Evolutionary conservation across 2,797 vertebrate genomes (phyloP).

Genomic region (Phrynocephalus guinanensis): DNA sequence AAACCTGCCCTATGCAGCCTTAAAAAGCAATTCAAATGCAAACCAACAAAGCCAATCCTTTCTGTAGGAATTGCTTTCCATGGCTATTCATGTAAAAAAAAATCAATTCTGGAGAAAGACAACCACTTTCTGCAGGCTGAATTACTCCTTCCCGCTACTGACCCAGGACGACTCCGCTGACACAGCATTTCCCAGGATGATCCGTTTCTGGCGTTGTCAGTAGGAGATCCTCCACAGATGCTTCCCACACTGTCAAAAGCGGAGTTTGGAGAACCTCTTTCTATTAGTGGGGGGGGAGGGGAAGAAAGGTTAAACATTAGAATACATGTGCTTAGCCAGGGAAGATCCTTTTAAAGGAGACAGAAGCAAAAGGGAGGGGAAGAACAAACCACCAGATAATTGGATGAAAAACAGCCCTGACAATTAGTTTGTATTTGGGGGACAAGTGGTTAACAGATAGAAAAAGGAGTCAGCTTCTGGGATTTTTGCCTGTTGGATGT

Average conservation of each 20-base stretch:
- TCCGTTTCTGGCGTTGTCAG: constrained; percentile 80
- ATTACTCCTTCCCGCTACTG: constrained; percentile 29
- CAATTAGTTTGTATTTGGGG: no score
- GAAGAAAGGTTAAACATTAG: constrained; percentile 42
- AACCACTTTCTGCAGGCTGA: no score
- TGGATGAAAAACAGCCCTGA: no score
- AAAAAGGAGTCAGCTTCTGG: no score
- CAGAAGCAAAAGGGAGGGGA: neutral
- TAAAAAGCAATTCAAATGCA: neutral
- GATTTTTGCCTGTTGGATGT: neutral
- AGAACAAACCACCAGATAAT: neutral
- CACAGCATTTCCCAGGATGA: constrained; percentile 80
- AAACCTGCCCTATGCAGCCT: neutral
- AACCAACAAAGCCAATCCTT: neutral
- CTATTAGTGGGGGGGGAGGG: constrained; percentile 76
- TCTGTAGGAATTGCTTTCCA: neutral
- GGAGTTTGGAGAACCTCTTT: constrained; percentile 88
- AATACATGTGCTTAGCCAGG: neutral
- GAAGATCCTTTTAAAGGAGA: neutral
- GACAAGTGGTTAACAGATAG: no score
- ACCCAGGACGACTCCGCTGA: constrained; percentile 89
- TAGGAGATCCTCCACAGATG: constrained; percentile 91
- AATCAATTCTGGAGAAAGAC: neutral
- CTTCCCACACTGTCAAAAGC: constrained; percentile 87
- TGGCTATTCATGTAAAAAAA: neutral